Conservation (phyloP, 2,797 vertebrate genomes). For the Mormyrus hasselquistii region DNA sequence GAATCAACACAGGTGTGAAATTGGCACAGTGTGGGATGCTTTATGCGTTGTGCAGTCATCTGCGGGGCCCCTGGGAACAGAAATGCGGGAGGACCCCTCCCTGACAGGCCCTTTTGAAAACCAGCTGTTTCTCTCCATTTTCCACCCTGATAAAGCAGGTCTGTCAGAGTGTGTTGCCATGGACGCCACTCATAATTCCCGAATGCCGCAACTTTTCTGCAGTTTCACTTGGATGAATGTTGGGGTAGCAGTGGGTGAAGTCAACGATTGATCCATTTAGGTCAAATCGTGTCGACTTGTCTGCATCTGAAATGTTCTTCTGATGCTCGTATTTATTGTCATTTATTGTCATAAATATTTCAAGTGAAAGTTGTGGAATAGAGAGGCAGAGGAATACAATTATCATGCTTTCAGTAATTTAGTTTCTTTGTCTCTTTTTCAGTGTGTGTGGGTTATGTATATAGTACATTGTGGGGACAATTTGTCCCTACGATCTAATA, state of each 20-base stretch:
- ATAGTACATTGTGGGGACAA: not conserved
- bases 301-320: not conserved
- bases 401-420: not conserved
- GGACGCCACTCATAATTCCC: not conserved
- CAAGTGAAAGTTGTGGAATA: not conserved
- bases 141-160: not conserved
- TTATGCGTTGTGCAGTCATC: conserved; percentile 2
- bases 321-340: not conserved
- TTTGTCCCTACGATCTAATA: not conserved
- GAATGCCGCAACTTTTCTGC: not conserved
- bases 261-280: not conserved
- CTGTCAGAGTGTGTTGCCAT: not conserved
- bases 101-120: not conserved
- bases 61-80: not conserved
- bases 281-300: not conserved
- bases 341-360: not conserved
- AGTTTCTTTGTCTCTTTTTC: not conserved
- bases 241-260: not conserved
- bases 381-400: not conserved
- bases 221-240: not conserved
- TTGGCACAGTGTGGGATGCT: conserved; percentile 8
- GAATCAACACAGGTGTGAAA: not conserved
- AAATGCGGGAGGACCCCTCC: not conserved
- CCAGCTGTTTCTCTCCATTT: not conserved
- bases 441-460: not conserved